Percentiles rank a stretch among this genome's conserved stretches.
Conservation (phyloP, 2,888 invertebrate genomes). For the Monoplex corrugatus region DNA sequence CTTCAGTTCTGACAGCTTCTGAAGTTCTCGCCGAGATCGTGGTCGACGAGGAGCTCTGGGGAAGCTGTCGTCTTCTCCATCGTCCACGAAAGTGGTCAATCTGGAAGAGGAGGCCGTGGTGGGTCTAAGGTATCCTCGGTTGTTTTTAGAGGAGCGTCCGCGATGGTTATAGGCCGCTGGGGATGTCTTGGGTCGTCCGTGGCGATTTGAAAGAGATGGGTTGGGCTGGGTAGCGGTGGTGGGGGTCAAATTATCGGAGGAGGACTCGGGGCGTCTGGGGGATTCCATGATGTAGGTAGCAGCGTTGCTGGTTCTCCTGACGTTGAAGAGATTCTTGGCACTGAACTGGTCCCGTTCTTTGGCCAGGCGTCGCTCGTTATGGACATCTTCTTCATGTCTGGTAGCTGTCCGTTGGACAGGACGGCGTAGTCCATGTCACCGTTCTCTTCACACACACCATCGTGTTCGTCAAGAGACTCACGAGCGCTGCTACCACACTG, state of each 20-base stretch:
- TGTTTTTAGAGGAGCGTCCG: background rate
- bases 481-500: background rate
- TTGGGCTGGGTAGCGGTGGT: background rate
- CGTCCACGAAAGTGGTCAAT: background rate
- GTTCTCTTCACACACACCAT: background rate
- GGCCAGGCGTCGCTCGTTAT: slow-evolving; percentile 43
- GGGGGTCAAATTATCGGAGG: background rate
- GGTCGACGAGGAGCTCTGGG: slow-evolving; percentile 30
- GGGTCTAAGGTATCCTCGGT: slow-evolving; percentile 41
- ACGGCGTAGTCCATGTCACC: background rate
- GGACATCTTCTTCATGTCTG: slow-evolving; percentile 9
- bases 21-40: slow-evolving; percentile 52
- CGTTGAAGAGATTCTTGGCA: slow-evolving; percentile 56
- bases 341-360: slow-evolving; percentile 54
- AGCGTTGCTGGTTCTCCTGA: background rate
- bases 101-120: slow-evolving; percentile 38
- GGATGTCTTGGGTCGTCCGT: slow-evolving; percentile 9
- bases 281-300: background rate
- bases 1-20: slow-evolving; percentile 47
- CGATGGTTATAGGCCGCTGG: background rate
- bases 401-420: background rate
- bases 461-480: background rate
- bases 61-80: slow-evolving; percentile 19
- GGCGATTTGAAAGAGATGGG: too few relatives aligned
- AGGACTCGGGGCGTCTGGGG: background rate